Base-by-base conservation (phyloP, 1,140 invertebrate genomes). In the Oscheius sp. region DNA sequence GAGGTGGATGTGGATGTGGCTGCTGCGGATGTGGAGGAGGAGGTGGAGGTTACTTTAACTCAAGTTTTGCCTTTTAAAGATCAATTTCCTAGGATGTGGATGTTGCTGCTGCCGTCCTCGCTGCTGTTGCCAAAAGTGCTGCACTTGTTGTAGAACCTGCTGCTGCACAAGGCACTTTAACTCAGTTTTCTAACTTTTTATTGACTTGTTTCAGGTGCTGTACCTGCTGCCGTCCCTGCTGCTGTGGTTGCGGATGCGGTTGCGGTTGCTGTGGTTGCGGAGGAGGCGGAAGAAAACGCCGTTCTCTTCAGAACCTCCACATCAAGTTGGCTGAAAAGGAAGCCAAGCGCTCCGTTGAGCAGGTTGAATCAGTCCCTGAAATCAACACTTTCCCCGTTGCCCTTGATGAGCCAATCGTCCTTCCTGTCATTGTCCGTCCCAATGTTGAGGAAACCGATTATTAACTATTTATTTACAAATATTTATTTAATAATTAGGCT, bases 231-330 rank as follows among this genome's bases (percentile, higher is more conserved):
- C 36, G 61, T 0, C 32, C 61, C 35, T 63, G 61, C 61, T 63
- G 61, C 31, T 68, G 65, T 55, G 65, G 65, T 35, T 68, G 65
- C 38, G 65, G 65, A 55, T 68, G 65, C 38, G 38, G 38, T 42
- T 55, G 28, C 23, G 63, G 63, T 55, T 52, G 67, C 67, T 68
- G 65, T 45, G 65, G 65, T 35, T 68, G 65, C 55, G 67, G 67
- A 42, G 62, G 62, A 28, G 65, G 65, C 52, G 49, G 65, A 68
- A 45, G 65, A 35, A 68, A 68, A 3, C 45, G 65, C 32, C 65
- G 65, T 68, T 52, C 65, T 68, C 65, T 68, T 36, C 65, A 68
- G 65, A 68, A 68, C 49, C 65, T 68, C 36, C 65, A 49, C 32
- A 68, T 68, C 34, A 32, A 29, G 20, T 31, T 68, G 29, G 65